Percentiles rank a stretch among this genome's conserved stretches.
phyloP scores from a whole-genome alignment of 2,113 vertebrate species.

The Grus americana region DNA sequence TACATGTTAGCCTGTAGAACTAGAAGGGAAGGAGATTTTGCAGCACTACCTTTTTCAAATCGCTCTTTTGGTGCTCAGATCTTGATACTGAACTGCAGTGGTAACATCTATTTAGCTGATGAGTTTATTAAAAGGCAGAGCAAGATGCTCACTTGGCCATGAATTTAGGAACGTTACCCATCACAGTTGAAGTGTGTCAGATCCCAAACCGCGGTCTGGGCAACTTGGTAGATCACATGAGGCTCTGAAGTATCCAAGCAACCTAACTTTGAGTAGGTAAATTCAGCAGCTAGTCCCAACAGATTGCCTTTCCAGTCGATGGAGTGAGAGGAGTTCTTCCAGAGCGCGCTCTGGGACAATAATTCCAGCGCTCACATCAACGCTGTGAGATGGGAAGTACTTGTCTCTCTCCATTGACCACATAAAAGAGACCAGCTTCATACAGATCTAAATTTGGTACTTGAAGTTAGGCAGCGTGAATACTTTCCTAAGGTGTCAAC shows the following conservation, averaged over 20 bases:
- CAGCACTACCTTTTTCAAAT: not conserved
- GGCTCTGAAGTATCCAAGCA: not conserved
- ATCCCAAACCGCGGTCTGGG: not conserved
- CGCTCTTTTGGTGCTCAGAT: not conserved
- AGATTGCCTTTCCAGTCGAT: not conserved
- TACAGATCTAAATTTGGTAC: not conserved
- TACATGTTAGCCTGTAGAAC: fast-evolving
- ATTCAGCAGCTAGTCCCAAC: not conserved
- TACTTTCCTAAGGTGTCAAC: not conserved
- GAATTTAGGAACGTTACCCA: not conserved
- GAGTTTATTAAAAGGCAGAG: not conserved
- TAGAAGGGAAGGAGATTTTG: not conserved
- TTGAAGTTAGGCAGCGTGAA: not conserved
- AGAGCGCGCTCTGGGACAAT: not conserved
- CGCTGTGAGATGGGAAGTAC: not conserved
- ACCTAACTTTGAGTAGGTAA: not conserved
- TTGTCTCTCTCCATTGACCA: not conserved
- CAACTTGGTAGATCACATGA: not conserved
- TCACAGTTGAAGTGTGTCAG: not conserved
- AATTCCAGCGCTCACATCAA: not conserved
- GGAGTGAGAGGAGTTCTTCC: not conserved
- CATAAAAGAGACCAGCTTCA: not conserved
- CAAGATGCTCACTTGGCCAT: not conserved
- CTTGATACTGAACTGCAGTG: not conserved
- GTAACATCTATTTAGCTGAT: not conserved